These are phyloP conservation scores for Troglohyphantes excavatus DNA, from an alignment of 2,888 invertebrate species.

Conservation along the genomic window DNA sequence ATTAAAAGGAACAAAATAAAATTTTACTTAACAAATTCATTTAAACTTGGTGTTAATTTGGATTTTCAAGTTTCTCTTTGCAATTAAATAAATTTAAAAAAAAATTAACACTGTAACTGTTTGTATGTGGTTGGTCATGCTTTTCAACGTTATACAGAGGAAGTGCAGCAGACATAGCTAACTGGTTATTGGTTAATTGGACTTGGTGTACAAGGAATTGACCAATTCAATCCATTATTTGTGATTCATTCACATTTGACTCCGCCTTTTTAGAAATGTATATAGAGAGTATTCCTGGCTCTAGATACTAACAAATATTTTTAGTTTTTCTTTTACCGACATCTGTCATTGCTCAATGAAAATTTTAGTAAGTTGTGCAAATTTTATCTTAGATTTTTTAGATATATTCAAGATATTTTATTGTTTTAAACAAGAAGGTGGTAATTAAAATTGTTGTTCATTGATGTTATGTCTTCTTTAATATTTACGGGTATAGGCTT, in stretches of 20 bases:
- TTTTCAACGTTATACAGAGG: neutral
- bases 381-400: neutral
- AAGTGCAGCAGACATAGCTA: neutral
- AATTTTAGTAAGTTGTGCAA: constrained; percentile 18
- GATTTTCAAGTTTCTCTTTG: too few relatives aligned
- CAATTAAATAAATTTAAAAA: too few relatives aligned
- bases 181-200: neutral
- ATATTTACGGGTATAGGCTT: neutral
- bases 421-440: neutral
- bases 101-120: neutral
- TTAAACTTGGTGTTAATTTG: too few relatives aligned
- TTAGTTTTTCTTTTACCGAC: constrained; percentile 30
- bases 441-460: neutral
- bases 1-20: too few relatives aligned
- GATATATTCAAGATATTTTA: too few relatives aligned
- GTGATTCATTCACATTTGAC: neutral
- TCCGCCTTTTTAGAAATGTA: neutral
- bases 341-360: constrained; percentile 57
- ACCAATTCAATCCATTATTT: neutral
- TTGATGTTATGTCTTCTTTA: neutral
- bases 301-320: neutral
- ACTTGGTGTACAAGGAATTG: neutral
- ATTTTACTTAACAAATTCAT: too few relatives aligned
- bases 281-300: neutral
- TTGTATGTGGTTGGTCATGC: neutral